phyloP scores from a whole-genome alignment of 2,113 vertebrate genomes.

The Microtus montanus region DNA sequence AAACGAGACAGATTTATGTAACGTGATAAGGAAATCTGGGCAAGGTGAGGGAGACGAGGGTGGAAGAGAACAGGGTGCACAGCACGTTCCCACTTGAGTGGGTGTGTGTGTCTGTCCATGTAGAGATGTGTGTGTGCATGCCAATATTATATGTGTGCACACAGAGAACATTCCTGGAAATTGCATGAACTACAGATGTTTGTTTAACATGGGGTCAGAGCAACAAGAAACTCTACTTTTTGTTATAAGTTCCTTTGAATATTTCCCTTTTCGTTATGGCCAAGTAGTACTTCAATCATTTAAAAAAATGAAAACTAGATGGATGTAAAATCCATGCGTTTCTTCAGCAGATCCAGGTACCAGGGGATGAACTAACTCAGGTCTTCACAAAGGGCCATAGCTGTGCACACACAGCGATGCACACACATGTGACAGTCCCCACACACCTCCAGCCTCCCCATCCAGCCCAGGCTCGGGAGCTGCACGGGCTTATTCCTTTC shows the following conservation, averaged over 20 bases:
- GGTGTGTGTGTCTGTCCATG: not conserved
- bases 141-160: too few relatives aligned
- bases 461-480: not conserved
- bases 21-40: not conserved
- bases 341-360: not conserved
- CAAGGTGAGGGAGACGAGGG: not conserved
- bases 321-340: not conserved
- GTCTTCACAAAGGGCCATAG: not conserved
- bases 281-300: constrained; percentile 22
- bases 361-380: not conserved
- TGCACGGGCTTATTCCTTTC: not conserved
- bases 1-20: not conserved
- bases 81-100: not conserved
- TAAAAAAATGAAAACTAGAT: not conserved
- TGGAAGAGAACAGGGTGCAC: not conserved
- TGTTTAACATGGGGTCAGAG: not conserved
- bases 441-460: not conserved
- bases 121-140: not conserved
- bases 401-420: not conserved
- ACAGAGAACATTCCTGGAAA: constrained; percentile 3
- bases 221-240: not conserved
- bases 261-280: not conserved
- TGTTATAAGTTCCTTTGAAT: not conserved
- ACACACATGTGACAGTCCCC: not conserved
- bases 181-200: not conserved